Evolutionary conservation across 2,113 vertebrate genomes (phyloP), one percentile per base, ranked within the genome.

Genomic region (Paramormyrops kingsleyae): DNA sequence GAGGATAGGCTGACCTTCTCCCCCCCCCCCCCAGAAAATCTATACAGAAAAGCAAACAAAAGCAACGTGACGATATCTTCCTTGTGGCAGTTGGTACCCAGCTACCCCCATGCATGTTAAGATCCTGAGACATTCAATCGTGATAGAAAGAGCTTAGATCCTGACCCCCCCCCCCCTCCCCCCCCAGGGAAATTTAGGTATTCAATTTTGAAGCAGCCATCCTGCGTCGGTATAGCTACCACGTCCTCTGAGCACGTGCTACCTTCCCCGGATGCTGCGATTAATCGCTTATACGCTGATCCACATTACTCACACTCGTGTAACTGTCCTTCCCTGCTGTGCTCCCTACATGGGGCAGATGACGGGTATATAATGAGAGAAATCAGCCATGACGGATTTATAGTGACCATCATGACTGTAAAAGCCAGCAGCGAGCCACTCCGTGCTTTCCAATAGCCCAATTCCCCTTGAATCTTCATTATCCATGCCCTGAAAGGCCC

Each of bases 21-120:
- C 83, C 7, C 6, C 44, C 44, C 7, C 44, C 6, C 44, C 5
- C 88, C 74, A 66, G 88, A 31, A 50, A 52, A 77, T 39, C 7
- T 66, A n/a, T 88, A 56, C 6, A 39, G 44, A 66, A 88, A 19
- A 88, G 56, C 21, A 66, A 88, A 46, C 15, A 17, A 8, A 35
- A 88, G 52, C 31, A 53, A 87, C 50, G 19, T 62, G 86, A 42
- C 3, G 50, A 86, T 24, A 50, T 86, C 47, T 86, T 47, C 21
- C 83, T 44, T 24, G 44, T 46, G 91, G 89, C 88, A 66, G 87
- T 90, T 56, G 88, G 89, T 80, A 62, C 42, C 92, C 91, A 52
- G 83, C 91, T 87, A 90, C 91, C 91, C 88, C 85, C 92, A 92
- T 91, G 93, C 92, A 95, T 94, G 94, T 93, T 92, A 94, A 94